A percentile compares a stretch with the other conserved stretches of the same genome.
These are phyloP conservation scores for Amblyopsis rosae DNA, from an alignment of 2,113 vertebrate genomes.

Conservation along the genomic window DNA sequence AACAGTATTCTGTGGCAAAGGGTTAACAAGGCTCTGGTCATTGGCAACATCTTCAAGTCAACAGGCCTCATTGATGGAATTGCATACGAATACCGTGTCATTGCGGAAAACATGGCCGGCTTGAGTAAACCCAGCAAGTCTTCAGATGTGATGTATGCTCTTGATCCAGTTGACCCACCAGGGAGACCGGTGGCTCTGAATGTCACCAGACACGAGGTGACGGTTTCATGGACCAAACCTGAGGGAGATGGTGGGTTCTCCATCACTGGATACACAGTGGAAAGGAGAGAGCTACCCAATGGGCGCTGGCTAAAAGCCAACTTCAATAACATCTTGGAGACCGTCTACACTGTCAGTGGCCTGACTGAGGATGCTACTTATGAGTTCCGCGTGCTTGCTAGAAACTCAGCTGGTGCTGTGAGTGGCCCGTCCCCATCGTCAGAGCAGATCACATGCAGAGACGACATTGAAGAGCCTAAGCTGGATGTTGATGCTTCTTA, in stretches of 20 bases:
- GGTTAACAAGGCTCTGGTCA: constrained; percentile 87
- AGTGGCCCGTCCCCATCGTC: constrained; percentile 94
- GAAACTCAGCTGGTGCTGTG: constrained; percentile 91
- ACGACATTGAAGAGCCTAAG: constrained; percentile 93
- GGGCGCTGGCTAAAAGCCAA: constrained; percentile 98
- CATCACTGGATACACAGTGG: constrained; percentile 94
- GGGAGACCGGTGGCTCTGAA: constrained; percentile 91
- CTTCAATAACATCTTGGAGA: constrained; percentile 95
- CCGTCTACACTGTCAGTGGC: constrained; percentile 93
- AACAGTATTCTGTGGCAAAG: constrained; percentile 97
- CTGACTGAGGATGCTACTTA: constrained; percentile 92
- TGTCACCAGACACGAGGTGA: constrained; percentile 92
- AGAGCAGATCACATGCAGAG: constrained; percentile 90
- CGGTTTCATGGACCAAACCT: constrained; percentile 93
- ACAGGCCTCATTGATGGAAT: constrained; percentile 92
- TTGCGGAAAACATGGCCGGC: constrained; percentile 94
- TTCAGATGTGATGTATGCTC: constrained; percentile 86
- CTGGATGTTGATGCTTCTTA: constrained; percentile 89
- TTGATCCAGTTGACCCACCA: constrained; percentile 93
- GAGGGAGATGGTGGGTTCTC: constrained; percentile 96
- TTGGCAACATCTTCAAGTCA: constrained; percentile 96
- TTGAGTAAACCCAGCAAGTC: constrained; percentile 95
- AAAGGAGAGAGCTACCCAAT: constrained; percentile 92
- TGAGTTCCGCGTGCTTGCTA: constrained; percentile 94
- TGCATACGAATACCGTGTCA: constrained; percentile 94